A percentile compares a stretch with the other conserved stretches of the same genome.
phyloP scores from a whole-genome alignment of 2,113 vertebrate species.

The Turdus rufiventris region DNA sequence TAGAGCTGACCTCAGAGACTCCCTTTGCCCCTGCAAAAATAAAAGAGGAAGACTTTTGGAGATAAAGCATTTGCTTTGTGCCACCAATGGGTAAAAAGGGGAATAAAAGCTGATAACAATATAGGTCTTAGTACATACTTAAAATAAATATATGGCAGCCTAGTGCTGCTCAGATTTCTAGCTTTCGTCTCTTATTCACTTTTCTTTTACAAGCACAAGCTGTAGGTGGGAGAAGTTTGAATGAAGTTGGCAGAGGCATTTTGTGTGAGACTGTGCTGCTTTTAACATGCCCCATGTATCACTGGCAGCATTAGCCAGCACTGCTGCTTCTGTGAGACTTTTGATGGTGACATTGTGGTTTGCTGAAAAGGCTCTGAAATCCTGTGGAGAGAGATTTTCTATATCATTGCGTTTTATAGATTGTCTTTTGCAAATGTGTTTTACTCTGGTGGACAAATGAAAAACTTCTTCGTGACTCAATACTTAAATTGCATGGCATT shows the following conservation, averaged over 20 bases:
- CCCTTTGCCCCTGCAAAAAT: neutral
- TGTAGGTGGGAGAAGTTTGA: neutral
- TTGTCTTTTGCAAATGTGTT: neutral
- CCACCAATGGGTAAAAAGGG: neutral
- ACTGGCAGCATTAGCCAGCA: rapidly evolving
- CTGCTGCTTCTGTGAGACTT: neutral
- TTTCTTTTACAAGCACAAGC: neutral
- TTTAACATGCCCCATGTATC: neutral
- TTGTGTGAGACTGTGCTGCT: neutral
- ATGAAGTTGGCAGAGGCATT: neutral
- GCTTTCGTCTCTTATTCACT: neutral
- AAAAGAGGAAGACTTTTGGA: neutral
- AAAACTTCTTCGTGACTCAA: neutral
- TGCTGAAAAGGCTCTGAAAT: neutral
- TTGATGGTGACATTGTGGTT: neutral
- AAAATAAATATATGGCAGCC: neutral
- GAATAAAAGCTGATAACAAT: neutral
- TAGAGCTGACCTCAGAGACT: neutral
- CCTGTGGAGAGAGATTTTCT: neutral
- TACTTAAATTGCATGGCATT: neutral
- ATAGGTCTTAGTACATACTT: neutral
- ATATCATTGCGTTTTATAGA: neutral
- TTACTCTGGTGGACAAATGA: neutral
- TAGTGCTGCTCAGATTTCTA: neutral
- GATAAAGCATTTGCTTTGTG: neutral